Evolutionary conservation across 1,140 invertebrate species (phyloP).

Genomic region (Drosophila lowei): DNA sequence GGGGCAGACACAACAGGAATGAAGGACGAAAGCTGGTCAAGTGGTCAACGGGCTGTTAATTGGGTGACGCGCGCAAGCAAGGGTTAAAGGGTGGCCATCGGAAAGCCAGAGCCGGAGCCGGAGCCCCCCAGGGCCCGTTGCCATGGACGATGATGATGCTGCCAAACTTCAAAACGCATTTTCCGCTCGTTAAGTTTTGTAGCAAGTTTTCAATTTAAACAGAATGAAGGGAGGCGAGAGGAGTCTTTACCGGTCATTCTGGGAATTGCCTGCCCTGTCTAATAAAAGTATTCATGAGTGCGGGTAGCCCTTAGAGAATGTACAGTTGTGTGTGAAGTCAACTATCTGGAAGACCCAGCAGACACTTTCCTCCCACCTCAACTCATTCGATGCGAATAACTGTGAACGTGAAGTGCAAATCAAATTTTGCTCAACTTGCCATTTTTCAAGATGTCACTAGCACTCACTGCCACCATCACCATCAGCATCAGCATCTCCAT

Average conservation of each 20-base stretch:
- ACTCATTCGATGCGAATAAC: slow-evolving; percentile 46
- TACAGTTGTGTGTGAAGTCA: too few species aligned
- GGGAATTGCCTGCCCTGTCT: slow-evolving; percentile 31
- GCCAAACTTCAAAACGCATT: slow-evolving; percentile 74
- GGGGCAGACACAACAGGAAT: slow-evolving; percentile 17
- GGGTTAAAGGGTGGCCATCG: slow-evolving; percentile 40
- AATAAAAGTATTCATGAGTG: slow-evolving; percentile 48
- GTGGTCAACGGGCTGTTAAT: slow-evolving; percentile 70
- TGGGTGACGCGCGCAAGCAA: slow-evolving; percentile 53
- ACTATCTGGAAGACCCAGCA: too few species aligned
- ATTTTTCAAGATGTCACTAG: slow-evolving; percentile 71
- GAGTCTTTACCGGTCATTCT: slow-evolving; percentile 53
- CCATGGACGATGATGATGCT: slow-evolving; percentile 46
- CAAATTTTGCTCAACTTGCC: slow-evolving; percentile 56
- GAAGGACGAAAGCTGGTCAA: slow-evolving; percentile 36
- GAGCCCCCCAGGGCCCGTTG: slow-evolving; percentile 8
- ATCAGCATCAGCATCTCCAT: slow-evolving; percentile 9
- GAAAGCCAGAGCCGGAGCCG: not conserved
- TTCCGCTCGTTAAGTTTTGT: slow-evolving; percentile 70
- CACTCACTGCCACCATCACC: slow-evolving; percentile 38
- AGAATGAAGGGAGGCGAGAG: not conserved
- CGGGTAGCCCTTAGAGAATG: too few species aligned
- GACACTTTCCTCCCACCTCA: not conserved
- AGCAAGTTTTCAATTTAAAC: slow-evolving; percentile 36
- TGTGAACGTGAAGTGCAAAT: slow-evolving; percentile 45